phyloP scores from a whole-genome alignment of 2,888 invertebrate genomes.

The Lasioglossum malachurum region DNA sequence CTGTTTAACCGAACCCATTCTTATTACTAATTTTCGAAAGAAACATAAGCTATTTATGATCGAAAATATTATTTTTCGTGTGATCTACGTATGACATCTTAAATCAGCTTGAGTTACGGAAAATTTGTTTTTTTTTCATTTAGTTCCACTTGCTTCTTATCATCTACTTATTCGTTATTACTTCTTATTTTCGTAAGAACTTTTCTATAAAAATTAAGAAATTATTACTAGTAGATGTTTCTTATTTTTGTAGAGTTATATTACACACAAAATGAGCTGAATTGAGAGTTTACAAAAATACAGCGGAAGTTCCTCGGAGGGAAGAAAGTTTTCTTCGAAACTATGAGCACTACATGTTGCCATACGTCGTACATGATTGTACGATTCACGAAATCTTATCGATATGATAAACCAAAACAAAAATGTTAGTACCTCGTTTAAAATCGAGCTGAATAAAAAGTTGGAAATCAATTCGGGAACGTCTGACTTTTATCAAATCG shows the following conservation, averaged over 20 bases:
- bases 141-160: background rate
- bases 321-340: conserved; percentile 3
- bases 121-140: background rate
- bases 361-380: background rate
- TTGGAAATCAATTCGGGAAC: background rate
- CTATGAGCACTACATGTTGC: background rate
- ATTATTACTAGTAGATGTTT: background rate
- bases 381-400: background rate
- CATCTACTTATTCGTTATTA: background rate
- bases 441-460: background rate
- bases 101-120: background rate
- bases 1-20: background rate
- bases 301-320: background rate
- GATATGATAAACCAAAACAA: background rate
- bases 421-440: background rate
- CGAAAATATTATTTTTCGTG: background rate
- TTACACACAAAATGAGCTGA: background rate
- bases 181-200: background rate
- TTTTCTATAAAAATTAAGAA: background rate
- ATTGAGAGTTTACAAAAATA: background rate
- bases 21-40: background rate
- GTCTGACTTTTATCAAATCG: conserved; percentile 2
- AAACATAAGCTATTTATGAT: background rate
- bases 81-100: background rate
- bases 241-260: background rate